Percentiles rank a stretch among this genome's conserved stretches.
Evolutionary conservation across 2,113 vertebrate genomes (phyloP).

Genomic region (Tichodroma muraria): DNA sequence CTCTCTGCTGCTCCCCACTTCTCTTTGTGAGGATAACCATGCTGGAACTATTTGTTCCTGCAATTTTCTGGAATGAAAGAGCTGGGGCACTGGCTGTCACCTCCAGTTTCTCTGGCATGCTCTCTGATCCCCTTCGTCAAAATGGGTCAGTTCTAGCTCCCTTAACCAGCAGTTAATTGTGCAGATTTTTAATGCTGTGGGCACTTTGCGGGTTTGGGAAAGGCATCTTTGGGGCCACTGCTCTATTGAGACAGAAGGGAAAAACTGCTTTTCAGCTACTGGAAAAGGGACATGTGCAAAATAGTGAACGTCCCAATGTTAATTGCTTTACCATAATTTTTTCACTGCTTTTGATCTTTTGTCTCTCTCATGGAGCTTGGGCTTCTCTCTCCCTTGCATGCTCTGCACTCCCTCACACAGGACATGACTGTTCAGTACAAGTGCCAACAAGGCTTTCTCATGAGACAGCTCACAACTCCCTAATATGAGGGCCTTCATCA

Average conservation of each 20-base stretch:
- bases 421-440: fast-evolving
- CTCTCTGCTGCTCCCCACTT: not conserved
- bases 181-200: not conserved
- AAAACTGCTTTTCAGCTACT: not conserved
- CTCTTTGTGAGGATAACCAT: not conserved
- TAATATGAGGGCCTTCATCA: not conserved
- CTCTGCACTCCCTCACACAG: not conserved
- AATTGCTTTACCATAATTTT: not conserved
- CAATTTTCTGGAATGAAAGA: conserved; percentile 2
- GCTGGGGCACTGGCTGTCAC: conserved; percentile 11
- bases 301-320: not conserved
- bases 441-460: not conserved
- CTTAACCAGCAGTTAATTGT: not conserved
- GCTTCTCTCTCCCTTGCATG: not conserved
- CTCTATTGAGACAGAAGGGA: not conserved
- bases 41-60: conserved; percentile 40
- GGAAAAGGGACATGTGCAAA: not conserved
- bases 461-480: not conserved
- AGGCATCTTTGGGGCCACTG: not conserved
- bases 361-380: not conserved
- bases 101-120: conserved; percentile 13
- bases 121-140: not conserved
- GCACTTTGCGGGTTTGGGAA: not conserved
- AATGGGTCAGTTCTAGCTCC: conserved; percentile 28
- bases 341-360: not conserved